phyloP scores from a whole-genome alignment of 2,113 vertebrate genomes.

The Lates calcarifer region DNA sequence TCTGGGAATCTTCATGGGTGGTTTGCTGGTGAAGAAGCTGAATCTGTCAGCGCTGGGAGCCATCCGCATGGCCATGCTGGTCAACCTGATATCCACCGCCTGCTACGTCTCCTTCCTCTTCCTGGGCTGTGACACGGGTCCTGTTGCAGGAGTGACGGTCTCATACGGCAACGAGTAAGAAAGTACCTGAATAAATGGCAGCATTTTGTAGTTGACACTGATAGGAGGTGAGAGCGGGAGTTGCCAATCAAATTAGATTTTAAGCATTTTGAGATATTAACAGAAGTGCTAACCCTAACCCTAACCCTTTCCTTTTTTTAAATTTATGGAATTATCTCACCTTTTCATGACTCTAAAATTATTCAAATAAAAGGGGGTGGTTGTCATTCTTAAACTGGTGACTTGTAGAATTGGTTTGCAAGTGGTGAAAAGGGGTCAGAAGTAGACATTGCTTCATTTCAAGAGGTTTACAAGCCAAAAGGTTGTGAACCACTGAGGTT shows the following conservation, averaged over 20 bases:
- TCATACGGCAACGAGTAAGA: conserved; percentile 93
- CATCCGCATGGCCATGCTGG: conserved; percentile 97
- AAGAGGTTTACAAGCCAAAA: neutral
- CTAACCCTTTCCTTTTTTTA: too few relatives aligned
- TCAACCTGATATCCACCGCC: conserved; percentile 96
- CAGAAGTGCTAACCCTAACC: too few relatives aligned
- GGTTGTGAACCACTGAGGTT: neutral
- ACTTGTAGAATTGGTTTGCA: too few relatives aligned
- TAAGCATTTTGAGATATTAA: too few relatives aligned
- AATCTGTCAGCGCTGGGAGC: conserved; percentile 96
- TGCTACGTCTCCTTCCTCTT: conserved; percentile 98
- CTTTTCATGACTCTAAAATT: neutral
- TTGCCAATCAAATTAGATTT: too few relatives aligned
- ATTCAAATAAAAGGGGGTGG: neutral
- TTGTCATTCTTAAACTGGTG: too few relatives aligned
- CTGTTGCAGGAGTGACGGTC: conserved; percentile 95
- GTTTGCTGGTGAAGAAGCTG: conserved; percentile 97
- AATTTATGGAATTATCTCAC: neutral
- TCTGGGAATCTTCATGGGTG: conserved; percentile 97
- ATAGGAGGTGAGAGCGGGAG: neutral
- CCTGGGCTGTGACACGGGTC: conserved; percentile 96
- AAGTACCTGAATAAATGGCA: neutral
- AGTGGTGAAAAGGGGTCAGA: too few relatives aligned
- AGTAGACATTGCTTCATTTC: neutral
- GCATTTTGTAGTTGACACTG: neutral